Evolutionary conservation across 2,888 invertebrate species (phyloP).

Genomic region (Zelleria hepariella): DNA sequence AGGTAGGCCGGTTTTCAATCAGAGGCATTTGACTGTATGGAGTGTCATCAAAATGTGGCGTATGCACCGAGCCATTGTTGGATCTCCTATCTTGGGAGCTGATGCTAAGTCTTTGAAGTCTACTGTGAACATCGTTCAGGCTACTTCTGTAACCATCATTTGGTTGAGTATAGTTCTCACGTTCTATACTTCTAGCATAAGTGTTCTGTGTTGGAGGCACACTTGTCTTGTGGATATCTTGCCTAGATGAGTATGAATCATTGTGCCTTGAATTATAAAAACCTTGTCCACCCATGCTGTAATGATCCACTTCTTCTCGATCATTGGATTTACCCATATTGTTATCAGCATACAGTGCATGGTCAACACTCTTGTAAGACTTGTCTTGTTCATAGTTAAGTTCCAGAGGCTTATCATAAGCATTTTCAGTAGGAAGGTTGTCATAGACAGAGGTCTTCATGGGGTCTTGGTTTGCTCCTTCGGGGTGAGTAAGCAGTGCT

Average conservation of each 20-base stretch:
- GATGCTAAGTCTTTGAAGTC: conserved; percentile 54
- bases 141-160: conserved; percentile 47
- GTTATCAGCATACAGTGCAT: conserved; percentile 59
- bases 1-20: conserved; percentile 39
- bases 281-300: conserved; percentile 37
- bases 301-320: conserved; percentile 41
- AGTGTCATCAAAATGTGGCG: conserved; percentile 47
- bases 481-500: conserved; percentile 26
- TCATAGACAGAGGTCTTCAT: conserved; percentile 60
- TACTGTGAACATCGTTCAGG: conserved; percentile 43
- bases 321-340: conserved; percentile 39
- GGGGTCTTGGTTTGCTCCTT: conserved; percentile 35
- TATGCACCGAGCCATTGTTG: conserved; percentile 43
- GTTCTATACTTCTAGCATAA: conserved; percentile 41
- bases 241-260: conserved; percentile 51
- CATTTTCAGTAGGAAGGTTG: conserved; percentile 57
- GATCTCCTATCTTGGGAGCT: conserved; percentile 52
- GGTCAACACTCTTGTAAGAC: conserved; percentile 67
- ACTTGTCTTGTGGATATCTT: conserved; percentile 43
- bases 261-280: conserved; percentile 39
- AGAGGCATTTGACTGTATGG: conserved; percentile 38
- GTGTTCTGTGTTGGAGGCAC: conserved; percentile 34
- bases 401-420: conserved; percentile 64
- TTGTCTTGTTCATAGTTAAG: conserved; percentile 58
- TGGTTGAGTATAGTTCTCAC: conserved; percentile 36